A percentile compares a stretch with the other conserved stretches of the same genome.
These are phyloP conservation scores for Capreolus pygargus DNA, from an alignment of 2,113 vertebrate species.

Conservation along the genomic window DNA sequence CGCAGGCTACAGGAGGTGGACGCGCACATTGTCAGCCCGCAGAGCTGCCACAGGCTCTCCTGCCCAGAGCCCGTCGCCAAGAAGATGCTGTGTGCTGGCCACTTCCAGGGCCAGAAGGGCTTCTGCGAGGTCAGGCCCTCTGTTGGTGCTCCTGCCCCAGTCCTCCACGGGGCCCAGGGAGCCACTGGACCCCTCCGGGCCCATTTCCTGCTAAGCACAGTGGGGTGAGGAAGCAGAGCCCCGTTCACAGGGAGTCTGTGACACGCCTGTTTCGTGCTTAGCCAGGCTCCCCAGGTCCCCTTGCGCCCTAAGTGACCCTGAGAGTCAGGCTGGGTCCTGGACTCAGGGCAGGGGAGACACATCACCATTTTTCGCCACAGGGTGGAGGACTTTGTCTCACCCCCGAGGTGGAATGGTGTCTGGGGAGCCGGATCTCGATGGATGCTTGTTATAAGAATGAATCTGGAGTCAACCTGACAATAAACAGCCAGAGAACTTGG, in stretches of 20 bases:
- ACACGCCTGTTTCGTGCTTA: background rate
- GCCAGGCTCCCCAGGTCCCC: background rate
- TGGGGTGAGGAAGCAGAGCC: background rate
- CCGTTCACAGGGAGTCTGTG: background rate
- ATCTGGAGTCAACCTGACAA: background rate
- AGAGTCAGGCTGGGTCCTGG: background rate
- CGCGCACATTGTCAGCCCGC: accelerated
- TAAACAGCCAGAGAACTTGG: background rate
- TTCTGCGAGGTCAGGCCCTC: background rate
- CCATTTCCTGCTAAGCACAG: background rate
- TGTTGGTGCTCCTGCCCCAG: background rate
- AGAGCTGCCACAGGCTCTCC: background rate
- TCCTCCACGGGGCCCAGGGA: background rate
- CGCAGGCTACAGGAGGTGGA: background rate
- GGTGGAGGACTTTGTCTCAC: background rate
- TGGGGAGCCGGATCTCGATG: background rate
- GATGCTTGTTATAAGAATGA: background rate
- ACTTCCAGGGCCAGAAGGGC: background rate
- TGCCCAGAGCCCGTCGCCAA: background rate
- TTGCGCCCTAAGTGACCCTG: background rate
- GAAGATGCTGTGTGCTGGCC: background rate
- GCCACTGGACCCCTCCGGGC: background rate
- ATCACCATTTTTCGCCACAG: background rate
- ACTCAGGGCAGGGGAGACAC: no score
- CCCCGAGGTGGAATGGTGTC: accelerated